Evolutionary conservation across 2,888 invertebrate genomes (phyloP).

Genomic region (Thelaira solivaga): DNA sequence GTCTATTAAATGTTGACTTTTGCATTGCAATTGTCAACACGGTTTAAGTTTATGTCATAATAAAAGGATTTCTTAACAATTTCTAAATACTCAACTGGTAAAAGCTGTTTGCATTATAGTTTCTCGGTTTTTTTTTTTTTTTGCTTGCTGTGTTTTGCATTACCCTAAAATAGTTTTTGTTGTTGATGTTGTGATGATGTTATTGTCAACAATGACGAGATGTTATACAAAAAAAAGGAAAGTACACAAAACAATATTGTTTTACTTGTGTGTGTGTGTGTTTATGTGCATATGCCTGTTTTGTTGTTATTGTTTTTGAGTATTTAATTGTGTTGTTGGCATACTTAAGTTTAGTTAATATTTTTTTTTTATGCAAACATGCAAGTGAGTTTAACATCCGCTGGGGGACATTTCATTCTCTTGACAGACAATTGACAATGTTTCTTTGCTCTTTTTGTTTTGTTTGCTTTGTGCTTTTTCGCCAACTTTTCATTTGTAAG

Average conservation of each 20-base stretch:
- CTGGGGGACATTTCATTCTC: slow-evolving; percentile 55
- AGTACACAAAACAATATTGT: neutral
- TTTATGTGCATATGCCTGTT: neutral
- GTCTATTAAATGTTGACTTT: slow-evolving; percentile 23
- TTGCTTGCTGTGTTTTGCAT: no score
- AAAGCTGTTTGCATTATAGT: slow-evolving; percentile 29
- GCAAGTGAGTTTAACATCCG: slow-evolving; percentile 46
- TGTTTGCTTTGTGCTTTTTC: slow-evolving; percentile 3
- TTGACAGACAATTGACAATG: slow-evolving; percentile 56
- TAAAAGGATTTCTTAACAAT: slow-evolving; percentile 14
- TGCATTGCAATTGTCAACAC: slow-evolving; percentile 47
- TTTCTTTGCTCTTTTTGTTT: neutral
- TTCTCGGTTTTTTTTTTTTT: slow-evolving; percentile 20
- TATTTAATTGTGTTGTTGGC: slow-evolving; percentile 16
- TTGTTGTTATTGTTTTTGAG: neutral
- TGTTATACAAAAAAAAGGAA: slow-evolving; percentile 28
- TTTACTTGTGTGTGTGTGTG: neutral
- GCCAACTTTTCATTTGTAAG: slow-evolving; percentile 1
- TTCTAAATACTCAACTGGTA: neutral
- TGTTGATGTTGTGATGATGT: slow-evolving; percentile 47
- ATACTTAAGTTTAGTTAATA: slow-evolving; percentile 32
- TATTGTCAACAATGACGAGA: slow-evolving; percentile 56
- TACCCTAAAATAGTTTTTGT: slow-evolving; percentile 15
- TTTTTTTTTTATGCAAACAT: slow-evolving; percentile 21
- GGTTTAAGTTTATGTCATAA: slow-evolving; percentile 32